Evolutionary conservation across 2,113 vertebrate species (phyloP), one percentile per base, ranked within the genome.

Genomic region (Muscicapa adusta): DNA sequence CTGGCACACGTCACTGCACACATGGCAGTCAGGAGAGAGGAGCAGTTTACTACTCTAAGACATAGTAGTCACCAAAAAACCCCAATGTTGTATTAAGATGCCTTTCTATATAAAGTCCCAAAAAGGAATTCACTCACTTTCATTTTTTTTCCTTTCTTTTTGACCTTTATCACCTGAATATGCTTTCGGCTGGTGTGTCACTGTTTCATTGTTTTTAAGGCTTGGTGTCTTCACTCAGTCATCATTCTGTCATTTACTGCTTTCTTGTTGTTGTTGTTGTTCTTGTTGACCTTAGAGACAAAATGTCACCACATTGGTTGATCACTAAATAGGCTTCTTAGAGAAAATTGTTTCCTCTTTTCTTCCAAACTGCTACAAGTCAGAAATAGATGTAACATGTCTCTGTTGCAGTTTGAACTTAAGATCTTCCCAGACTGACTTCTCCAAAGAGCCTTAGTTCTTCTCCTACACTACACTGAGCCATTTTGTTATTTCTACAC

Each of bases 271-370:
- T 18, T 43, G 3, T 15, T 43, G 2, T 74, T 77, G 16, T 19
- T 67, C 5, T 80, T 85, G 38, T 85, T n/a, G n/a, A n/a, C 60
- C 68, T 60, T 77, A 77, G 73, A 79, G 43, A 86, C 54, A 74
- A 88, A 91, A 91, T 89, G 61, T 94, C 89, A 87, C 50, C 42
- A n/a, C 33, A 58, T 18, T 88, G 74, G n/a, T 40, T 93, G 84
- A 79, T 89, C 86, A 70, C 84, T 92, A 70, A 92, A 81, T 53
- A 79, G n/a, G 9, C 63, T 89, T 87, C 50, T 50, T 54, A 42
- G 25, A 85, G 40, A 60, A 78, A 87, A 78, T 67, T 1, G 0
- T n/a, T 77, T 87, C n/a, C 62, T 89, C 25, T 84, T 84, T 84
- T 91, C 25, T 34, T 92, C 34, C 79, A 50, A 79, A 72, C 57